Conservation (phyloP, 1,140 invertebrate genomes). For the Halesus radiatus region DNA sequence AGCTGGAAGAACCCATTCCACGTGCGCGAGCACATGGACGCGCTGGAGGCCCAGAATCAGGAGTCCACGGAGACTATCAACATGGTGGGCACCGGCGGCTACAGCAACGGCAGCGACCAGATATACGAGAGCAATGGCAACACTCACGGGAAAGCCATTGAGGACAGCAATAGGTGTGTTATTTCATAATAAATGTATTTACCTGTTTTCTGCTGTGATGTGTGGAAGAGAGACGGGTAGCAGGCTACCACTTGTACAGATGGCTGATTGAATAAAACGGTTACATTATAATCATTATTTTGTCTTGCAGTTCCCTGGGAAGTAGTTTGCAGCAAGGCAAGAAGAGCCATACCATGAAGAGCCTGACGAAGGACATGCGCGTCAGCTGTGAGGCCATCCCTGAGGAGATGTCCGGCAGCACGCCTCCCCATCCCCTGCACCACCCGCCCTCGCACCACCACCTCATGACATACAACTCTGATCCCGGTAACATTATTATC, state of each 20-base stretch:
- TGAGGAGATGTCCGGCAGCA: constrained; percentile 81
- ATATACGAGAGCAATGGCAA: neutral
- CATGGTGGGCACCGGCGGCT: neutral
- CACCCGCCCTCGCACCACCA: constrained; percentile 59
- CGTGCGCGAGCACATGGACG: constrained; percentile 66
- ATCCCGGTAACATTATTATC: constrained; percentile 61
- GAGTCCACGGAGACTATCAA: constrained; percentile 2
- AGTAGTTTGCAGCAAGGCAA: constrained; percentile 70
- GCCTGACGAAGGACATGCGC: constrained; percentile 78
- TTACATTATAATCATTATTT: too few species aligned
- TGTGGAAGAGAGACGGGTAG: too few species aligned
- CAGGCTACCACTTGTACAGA: too few species aligned
- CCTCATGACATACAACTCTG: constrained; percentile 66
- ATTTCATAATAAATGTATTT: too few species aligned
- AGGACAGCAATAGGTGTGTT: constrained; percentile 35
- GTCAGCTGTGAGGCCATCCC: constrained; percentile 91
- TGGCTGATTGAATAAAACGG: too few species aligned
- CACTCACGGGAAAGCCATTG: neutral
- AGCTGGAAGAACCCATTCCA: constrained; percentile 83
- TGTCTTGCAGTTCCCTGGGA: constrained; percentile 50
- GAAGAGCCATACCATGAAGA: constrained; percentile 74
- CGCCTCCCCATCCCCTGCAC: constrained; percentile 49
- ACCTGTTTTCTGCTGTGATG: too few species aligned
- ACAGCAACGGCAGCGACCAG: constrained; percentile 20
- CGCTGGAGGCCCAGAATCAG: constrained; percentile 37